Percentiles rank a stretch among this genome's conserved stretches.
Evolutionary conservation across 1,140 invertebrate species (phyloP).

Genomic region (Palaemon carinicauda): DNA sequence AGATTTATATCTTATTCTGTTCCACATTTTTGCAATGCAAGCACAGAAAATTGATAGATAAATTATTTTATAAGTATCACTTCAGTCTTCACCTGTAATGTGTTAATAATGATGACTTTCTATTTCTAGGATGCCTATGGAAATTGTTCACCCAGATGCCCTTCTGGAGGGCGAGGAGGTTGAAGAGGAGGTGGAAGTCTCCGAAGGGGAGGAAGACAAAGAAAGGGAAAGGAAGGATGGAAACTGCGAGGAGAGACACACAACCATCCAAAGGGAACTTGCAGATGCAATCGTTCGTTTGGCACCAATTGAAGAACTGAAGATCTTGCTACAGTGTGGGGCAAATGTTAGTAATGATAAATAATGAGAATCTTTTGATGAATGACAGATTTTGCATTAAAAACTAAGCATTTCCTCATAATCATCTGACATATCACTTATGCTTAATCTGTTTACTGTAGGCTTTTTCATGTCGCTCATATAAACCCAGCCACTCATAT

Average conservation of each 20-base stretch:
- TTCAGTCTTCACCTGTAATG: no score
- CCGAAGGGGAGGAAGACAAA: neutral
- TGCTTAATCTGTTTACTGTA: neutral
- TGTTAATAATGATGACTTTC: no score
- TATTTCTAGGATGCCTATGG: neutral
- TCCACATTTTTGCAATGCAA: no score
- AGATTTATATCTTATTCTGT: no score
- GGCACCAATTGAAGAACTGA: conserved; percentile 84
- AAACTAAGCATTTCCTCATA: neutral
- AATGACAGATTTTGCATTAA: no score
- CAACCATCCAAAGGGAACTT: conserved; percentile 78
- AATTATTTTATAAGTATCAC: no score
- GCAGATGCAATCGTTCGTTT: conserved; percentile 89
- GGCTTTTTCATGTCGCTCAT: neutral
- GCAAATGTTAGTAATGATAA: conserved; percentile 77
- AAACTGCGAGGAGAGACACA: conserved; percentile 17
- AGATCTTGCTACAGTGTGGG: conserved; percentile 83
- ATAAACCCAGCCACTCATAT: neutral
- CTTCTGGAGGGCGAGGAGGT: conserved; percentile 15
- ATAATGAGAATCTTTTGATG: neutral
- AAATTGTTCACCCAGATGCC: neutral
- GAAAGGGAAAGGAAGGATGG: neutral
- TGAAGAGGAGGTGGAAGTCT: conserved; percentile 21
- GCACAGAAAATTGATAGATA: no score
- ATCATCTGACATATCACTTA: neutral